phyloP scores from a whole-genome alignment of 2,113 vertebrate genomes.

The Edolisoma coerulescens region DNA sequence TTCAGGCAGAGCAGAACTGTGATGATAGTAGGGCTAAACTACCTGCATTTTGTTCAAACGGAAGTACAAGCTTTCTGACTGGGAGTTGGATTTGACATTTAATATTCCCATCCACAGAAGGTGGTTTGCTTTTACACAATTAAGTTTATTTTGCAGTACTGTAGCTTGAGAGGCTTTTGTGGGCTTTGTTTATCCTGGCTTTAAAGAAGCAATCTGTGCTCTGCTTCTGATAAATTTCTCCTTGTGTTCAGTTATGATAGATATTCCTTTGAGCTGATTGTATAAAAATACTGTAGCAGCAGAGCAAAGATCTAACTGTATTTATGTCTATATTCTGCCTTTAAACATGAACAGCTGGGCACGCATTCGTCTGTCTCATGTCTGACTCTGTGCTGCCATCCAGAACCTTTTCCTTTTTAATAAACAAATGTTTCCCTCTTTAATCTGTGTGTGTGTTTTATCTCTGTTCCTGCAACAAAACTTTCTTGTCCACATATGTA shows the following conservation, averaged over 20 bases:
- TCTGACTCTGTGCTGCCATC: conserved; percentile 56
- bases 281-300: conserved; percentile 69
- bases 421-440: conserved; percentile 65
- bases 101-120: conserved; percentile 37
- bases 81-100: not conserved
- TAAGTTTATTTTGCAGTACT: conserved; percentile 58
- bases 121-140: conserved; percentile 38
- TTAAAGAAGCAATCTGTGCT: conserved; percentile 33
- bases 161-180: conserved; percentile 36
- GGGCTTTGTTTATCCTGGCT: conserved; percentile 64
- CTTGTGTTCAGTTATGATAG: conserved; percentile 66
- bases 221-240: conserved; percentile 70
- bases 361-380: conserved; percentile 61
- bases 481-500: conserved; percentile 32
- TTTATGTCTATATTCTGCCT: conserved; percentile 70
- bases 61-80: not conserved
- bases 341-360: conserved; percentile 76
- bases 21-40: not conserved
- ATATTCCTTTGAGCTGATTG: conserved; percentile 69
- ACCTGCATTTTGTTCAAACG: not conserved
- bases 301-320: conserved; percentile 63
- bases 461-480: conserved; percentile 45
- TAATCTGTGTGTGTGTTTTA: conserved; percentile 51
- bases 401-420: conserved; percentile 58
- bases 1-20: not conserved